Evolutionary conservation across 2,888 invertebrate genomes (phyloP), one percentile per base, ranked within the genome.

Genomic region (Perizoma flavofasciatum): DNA sequence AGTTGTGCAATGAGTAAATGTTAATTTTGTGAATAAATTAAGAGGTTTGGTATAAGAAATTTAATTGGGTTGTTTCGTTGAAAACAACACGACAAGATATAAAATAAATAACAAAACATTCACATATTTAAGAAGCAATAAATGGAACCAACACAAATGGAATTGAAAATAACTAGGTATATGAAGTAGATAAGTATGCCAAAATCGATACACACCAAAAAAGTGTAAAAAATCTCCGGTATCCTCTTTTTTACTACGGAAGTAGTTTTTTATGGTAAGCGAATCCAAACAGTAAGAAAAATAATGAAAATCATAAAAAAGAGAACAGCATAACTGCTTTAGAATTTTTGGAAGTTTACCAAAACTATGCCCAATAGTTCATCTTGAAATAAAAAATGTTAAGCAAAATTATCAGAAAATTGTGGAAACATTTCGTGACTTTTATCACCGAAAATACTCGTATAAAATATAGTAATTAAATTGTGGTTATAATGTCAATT

Each of bases 11-110:
- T 69, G 55, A 46, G 49, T 59, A 63, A 70, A 73, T 78, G 75
- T 71, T 66, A 79, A 81, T 82, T 81, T 77, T 71, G 65, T 77
- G 75, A 81, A 82, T 76, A 59, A 67, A 72, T 73, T 75, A 69
- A 58, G 44, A 50, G 32, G 37, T 53, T 54, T 45, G 8, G 35
- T 59, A 52, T 59, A 41, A 47, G 41, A 53, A 55, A 52, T 60
- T 61, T 49, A 61, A 61, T 60, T 60, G 48, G 11, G 51, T 35
- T 56, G 22, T 55, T 34, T 35, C n/a, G 22, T 40, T 50, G 32
- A 50, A 50, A n/a, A 33, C 5, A 32, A 49, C 49, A 40, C 1
- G 9, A 32, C 9, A 33, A 39, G 11, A 39, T 5, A n/a, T 6
- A 44, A 33, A 33, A 33, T 46, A 7, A 46, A 33, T 46, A 6